phyloP scores from a whole-genome alignment of 2,113 vertebrate species.

The Buteo buteo region DNA sequence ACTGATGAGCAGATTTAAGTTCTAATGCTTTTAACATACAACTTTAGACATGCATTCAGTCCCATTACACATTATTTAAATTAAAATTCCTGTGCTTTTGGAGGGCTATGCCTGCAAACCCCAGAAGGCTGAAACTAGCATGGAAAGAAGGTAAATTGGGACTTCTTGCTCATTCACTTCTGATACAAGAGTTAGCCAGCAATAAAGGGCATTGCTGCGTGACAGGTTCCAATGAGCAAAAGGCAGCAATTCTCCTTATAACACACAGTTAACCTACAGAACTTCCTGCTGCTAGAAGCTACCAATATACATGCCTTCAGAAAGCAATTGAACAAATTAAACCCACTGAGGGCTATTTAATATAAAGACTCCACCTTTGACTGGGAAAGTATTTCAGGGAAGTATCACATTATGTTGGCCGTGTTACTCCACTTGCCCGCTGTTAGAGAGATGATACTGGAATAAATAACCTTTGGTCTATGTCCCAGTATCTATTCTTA shows the following conservation, averaged over 20 bases:
- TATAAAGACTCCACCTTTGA: not conserved
- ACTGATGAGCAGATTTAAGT: not conserved
- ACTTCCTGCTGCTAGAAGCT: not conserved
- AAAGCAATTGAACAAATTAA: not conserved
- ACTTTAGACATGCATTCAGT: not conserved
- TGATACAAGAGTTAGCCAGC: not conserved
- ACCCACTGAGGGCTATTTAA: not conserved
- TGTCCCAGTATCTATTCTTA: not conserved
- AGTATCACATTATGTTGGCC: not conserved
- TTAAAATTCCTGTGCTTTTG: not conserved
- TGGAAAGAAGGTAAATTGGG: fast-evolving
- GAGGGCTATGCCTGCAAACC: not conserved
- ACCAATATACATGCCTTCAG: not conserved
- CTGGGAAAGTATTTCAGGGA: not conserved
- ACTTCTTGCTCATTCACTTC: not conserved
- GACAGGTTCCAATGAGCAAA: not conserved
- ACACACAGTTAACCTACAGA: not conserved
- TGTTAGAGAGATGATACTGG: not conserved
- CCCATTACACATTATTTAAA: not conserved
- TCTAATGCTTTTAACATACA: not conserved
- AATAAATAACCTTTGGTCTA: not conserved
- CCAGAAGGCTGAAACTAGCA: not conserved
- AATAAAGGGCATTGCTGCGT: not conserved
- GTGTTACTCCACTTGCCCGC: not conserved
- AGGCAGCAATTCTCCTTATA: not conserved